phyloP scores from a whole-genome alignment of 2,888 invertebrate genomes.

The Dasysyrphus tricinctus region DNA sequence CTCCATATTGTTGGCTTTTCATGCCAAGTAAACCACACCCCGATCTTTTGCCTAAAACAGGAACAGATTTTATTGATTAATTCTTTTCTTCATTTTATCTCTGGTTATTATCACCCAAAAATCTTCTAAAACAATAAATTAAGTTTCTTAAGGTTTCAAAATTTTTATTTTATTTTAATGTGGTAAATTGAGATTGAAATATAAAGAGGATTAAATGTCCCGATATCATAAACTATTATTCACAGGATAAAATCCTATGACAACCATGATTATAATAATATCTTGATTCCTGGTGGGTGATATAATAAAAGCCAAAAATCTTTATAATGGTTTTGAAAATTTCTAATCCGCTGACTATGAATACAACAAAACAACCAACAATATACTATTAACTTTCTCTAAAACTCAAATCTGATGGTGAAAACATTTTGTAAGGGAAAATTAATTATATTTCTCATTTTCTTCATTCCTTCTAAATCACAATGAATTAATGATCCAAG shows the following conservation, averaged over 20 bases:
- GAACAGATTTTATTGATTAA: too few relatives aligned
- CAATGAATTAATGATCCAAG: constrained; percentile 4
- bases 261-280: not conserved
- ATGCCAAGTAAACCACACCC: too few relatives aligned
- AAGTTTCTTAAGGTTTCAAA: too few relatives aligned
- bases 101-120: too few relatives aligned
- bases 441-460: not conserved
- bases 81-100: too few relatives aligned
- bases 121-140: too few relatives aligned
- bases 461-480: not conserved
- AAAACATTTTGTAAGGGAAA: not conserved
- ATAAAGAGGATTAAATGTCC: not conserved
- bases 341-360: not conserved
- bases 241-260: not conserved
- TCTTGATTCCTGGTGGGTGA: not conserved
- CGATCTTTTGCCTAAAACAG: too few relatives aligned
- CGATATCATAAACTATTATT: constrained; percentile 1
- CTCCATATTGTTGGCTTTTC: too few relatives aligned
- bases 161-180: too few relatives aligned
- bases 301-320: not conserved
- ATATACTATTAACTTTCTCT: not conserved
- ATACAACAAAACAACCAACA: not conserved
- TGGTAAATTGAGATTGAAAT: too few relatives aligned
- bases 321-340: not conserved
- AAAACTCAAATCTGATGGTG: not conserved